A percentile compares a stretch with the other conserved stretches of the same genome.
Conservation (phyloP, 1,140 invertebrate genomes). For the Tachypleus tridentatus region DNA sequence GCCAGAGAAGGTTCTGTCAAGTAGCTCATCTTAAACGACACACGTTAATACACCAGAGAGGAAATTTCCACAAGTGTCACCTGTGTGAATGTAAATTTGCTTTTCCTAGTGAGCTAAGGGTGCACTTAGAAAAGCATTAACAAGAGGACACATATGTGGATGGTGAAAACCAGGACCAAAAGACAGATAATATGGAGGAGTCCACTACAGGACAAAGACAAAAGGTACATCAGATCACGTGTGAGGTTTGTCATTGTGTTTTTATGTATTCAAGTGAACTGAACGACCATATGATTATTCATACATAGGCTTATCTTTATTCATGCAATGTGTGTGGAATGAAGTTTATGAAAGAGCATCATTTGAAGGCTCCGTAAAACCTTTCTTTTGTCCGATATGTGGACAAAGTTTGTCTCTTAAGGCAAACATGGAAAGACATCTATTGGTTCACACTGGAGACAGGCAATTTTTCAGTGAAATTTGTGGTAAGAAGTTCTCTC, state of each 20-base stretch:
- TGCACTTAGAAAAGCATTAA: no score
- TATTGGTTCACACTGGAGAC: constrained; percentile 45
- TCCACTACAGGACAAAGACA: no score
- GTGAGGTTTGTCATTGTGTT: constrained; percentile 17
- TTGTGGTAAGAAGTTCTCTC: constrained; percentile 47
- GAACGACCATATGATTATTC: constrained; percentile 21
- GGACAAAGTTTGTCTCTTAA: constrained; percentile 28
- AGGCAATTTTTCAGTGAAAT: constrained; percentile 35
- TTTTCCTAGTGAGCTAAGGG: no score
- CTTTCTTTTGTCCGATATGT: constrained; percentile 29
- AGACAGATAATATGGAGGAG: no score
- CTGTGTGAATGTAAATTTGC: no score
- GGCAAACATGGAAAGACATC: constrained; percentile 34
- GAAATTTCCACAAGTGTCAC: no score
- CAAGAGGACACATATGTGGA: no score
- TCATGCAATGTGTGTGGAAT: constrained; percentile 20
- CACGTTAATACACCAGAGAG: no score
- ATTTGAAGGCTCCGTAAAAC: constrained; percentile 22
- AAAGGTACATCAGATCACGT: constrained; percentile 9
- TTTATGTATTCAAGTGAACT: constrained; percentile 23
- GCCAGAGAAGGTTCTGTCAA: no score
- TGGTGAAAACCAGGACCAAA: no score
- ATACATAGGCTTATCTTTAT: constrained; percentile 19
- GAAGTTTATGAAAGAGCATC: constrained; percentile 23
- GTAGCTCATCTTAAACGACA: no score